A percentile compares a stretch with the other conserved stretches of the same genome.
phyloP scores from a whole-genome alignment of 2,797 vertebrate genomes.

The Dicrostonyx torquatus region DNA sequence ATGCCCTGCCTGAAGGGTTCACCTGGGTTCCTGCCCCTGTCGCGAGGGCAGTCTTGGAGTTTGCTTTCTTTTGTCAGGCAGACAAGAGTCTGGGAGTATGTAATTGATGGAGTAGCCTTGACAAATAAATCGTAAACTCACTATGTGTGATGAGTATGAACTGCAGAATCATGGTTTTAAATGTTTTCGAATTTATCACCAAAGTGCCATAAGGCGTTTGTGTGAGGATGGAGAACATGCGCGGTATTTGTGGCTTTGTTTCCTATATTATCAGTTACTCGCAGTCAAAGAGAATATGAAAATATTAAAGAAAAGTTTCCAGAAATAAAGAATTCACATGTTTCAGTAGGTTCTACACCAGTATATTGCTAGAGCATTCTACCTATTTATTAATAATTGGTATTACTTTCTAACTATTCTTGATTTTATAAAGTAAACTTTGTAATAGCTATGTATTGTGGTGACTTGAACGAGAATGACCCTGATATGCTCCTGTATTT shows the following conservation, averaged over 20 bases:
- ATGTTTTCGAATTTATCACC: neutral
- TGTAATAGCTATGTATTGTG: neutral
- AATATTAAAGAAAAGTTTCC: neutral
- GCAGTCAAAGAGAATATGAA: neutral
- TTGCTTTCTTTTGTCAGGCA: neutral
- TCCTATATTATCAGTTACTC: neutral
- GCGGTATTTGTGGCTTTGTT: neutral
- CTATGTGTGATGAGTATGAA: neutral
- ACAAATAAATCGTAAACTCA: neutral
- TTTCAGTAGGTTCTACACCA: neutral
- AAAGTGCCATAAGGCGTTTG: neutral
- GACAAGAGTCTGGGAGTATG: neutral
- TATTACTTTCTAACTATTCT: neutral
- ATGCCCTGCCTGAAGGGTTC: constrained; percentile 43
- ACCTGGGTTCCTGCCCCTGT: neutral
- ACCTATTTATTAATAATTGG: neutral
- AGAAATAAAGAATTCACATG: neutral
- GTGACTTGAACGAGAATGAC: neutral
- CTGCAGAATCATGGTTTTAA: neutral
- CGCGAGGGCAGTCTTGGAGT: neutral
- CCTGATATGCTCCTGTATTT: neutral
- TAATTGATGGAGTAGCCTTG: neutral
- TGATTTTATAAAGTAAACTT: neutral
- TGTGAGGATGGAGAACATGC: neutral
- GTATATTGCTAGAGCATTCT: neutral